Base-by-base conservation (phyloP, 1,140 invertebrate species). In the Cherax destructor region DNA sequence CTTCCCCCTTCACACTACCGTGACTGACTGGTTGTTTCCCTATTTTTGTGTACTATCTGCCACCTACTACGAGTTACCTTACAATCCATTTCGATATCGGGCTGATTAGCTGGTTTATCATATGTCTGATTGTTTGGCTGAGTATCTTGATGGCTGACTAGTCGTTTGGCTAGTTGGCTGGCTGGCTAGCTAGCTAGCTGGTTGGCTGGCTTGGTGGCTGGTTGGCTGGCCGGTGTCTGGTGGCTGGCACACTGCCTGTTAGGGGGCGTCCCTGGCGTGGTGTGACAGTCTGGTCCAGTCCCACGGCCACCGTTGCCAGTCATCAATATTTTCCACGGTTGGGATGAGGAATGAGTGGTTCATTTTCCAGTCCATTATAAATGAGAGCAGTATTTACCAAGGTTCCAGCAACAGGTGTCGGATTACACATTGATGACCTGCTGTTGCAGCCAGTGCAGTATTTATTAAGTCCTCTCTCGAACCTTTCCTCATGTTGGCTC, bases 361-460 rank as follows among this genome's bases (percentile, higher is more conserved):
- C 83, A 84, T 84, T 69, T 84, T 18, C 9, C 24, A 6, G 81
- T 84, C 83, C 65, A 69, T 84, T 69, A 84, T 84, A 84, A 47
- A 69, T 84, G 83, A 30, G n/a, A 49, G 83, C 83, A 49, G 56
- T 84, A 84, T 84, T 84, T 84, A 84, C 83, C 41, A 69, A 69
- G 47, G n/a, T 69, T 47, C 24, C 47, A 47, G 65, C 30, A 47
- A 84, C 83, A 84, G 83, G 47, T 84, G 83, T 72, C 72, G 18
- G 24, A 84, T 84, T 21, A 72, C 18, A n/a, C 65, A 84, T 84
- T 84, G 56, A 84, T 84, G n/a, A 41, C 13, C 83, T n/a, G 9
- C 10, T 69, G 56, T n/a, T 49, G 6, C 56, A 41, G 16, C 56
- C 10, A 2, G 30, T 41, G 2, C 30, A 41, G 0, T 41, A 41